These are phyloP conservation scores for Xenops minutus DNA, from an alignment of 2,797 vertebrate species.

Conservation along the genomic window DNA sequence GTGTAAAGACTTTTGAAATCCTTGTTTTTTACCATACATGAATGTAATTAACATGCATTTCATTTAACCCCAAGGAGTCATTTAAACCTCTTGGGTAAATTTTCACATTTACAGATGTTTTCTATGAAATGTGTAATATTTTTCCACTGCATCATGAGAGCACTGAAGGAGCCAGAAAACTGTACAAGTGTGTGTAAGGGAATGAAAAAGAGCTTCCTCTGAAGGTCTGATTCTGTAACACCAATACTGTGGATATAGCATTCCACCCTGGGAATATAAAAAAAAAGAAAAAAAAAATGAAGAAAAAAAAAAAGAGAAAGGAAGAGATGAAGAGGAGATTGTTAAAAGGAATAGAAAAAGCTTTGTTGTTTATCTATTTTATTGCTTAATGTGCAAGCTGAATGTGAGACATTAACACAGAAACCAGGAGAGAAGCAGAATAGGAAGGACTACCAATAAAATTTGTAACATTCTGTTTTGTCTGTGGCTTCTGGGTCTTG, in stretches of 20 bases:
- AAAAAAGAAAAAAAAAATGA: neutral
- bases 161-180: neutral
- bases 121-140: conserved; percentile 50
- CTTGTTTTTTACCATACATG: conserved; percentile 39
- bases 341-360: neutral
- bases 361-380: neutral
- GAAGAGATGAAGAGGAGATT: neutral
- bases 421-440: neutral
- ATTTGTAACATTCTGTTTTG: neutral
- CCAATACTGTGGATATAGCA: neutral
- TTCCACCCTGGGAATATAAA: neutral
- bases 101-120: conserved; percentile 52
- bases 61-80: conserved; percentile 55
- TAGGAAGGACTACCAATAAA: neutral
- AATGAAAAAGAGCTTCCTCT: neutral
- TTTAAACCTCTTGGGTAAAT: conserved; percentile 64
- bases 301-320: neutral
- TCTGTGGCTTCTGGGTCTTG: neutral
- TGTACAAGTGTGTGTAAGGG: neutral
- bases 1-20: conserved; percentile 39
- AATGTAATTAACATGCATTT: conserved; percentile 49
- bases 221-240: neutral
- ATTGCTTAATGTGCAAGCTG: neutral
- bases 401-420: neutral
- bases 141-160: conserved; percentile 26